These are phyloP conservation scores for Enhydra lutris DNA, from an alignment of 2,113 vertebrate genomes.

Conservation along the genomic window DNA sequence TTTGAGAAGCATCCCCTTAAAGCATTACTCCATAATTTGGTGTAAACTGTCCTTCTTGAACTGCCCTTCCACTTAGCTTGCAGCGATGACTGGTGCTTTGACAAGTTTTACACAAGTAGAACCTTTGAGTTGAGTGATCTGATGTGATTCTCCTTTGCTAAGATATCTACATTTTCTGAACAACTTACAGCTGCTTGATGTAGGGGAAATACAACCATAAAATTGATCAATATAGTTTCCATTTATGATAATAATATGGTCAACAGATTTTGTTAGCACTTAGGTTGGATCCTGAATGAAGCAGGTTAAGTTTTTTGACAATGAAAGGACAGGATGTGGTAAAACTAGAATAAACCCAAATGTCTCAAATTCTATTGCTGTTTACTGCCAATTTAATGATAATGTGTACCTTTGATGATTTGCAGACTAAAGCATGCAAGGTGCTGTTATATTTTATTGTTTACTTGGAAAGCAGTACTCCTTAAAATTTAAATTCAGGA, in stretches of 20 bases:
- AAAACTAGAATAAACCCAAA: not conserved
- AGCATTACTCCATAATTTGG: not conserved
- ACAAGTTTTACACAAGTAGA: not conserved
- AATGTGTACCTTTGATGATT: not conserved
- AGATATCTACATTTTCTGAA: slow-evolving; percentile 19
- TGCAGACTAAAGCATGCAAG: not conserved
- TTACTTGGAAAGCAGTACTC: not conserved
- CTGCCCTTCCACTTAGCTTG: not conserved
- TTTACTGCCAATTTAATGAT: not conserved
- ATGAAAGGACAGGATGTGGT: not conserved
- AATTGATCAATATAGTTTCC: not conserved
- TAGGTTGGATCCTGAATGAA: not conserved
- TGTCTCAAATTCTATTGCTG: not conserved
- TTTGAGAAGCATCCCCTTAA: not conserved
- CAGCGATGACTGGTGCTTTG: not conserved
- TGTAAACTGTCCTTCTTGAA: not conserved
- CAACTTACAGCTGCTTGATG: slow-evolving; percentile 27
- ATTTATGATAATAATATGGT: not conserved
- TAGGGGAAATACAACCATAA: not conserved
- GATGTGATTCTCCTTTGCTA: slow-evolving; percentile 25
- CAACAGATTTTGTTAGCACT: not conserved
- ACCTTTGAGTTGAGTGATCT: not conserved
- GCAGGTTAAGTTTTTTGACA: not conserved
- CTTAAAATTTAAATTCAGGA: not conserved
- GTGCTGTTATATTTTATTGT: not conserved